Evolutionary conservation across 1,140 invertebrate species (phyloP), one percentile per base, ranked within the genome.

Genomic region (Colletes latitarsis): DNA sequence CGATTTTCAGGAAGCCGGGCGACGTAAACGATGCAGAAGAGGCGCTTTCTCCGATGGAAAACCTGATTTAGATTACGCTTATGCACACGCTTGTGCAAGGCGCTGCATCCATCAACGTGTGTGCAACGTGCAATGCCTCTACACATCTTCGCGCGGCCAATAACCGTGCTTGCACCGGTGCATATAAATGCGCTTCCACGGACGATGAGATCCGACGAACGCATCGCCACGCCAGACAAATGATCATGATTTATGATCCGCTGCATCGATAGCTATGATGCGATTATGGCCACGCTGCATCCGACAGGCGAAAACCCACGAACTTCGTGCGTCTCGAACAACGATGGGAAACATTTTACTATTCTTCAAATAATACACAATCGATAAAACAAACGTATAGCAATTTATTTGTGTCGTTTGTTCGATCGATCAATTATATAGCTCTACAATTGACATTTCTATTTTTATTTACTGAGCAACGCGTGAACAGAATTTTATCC

Each of bases 31-130:
- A 85, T 85, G 83, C 66, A 82, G 71, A 86, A 80, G 85, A 83
- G 73, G 66, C 85, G 84, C 85, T 87, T 87, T 87, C 85, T 86
- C 84, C 70, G 66, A 81, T 78, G 69, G 74, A 78, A 86, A 87
- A 87, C 77, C 77, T 57, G 84, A 87, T 86, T 87, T 78, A 75
- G 70, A 87, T 86, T 69, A 82, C 70, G 70, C 53, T 82, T 81
- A 53, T 53, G 52, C 71, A n/a, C 30, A 19, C 12, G 77, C 85
- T 87, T 86, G 84, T 83, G 84, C 84, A 87, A 86, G 58, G 64
- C 63, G 83, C 83, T 39, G 57, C 62, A 70, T 82, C 71, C 57
- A 68, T 74, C 77, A n/a, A 17, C 30, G 21, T 49, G 14, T 43
- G 41, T 17, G 53, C 6, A 5, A 30, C 30, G 30, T 30, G 30